Percentiles rank a stretch among this genome's conserved stretches.
Conservation (phyloP, 2,888 invertebrate genomes). For the Perithous albicinctus region DNA sequence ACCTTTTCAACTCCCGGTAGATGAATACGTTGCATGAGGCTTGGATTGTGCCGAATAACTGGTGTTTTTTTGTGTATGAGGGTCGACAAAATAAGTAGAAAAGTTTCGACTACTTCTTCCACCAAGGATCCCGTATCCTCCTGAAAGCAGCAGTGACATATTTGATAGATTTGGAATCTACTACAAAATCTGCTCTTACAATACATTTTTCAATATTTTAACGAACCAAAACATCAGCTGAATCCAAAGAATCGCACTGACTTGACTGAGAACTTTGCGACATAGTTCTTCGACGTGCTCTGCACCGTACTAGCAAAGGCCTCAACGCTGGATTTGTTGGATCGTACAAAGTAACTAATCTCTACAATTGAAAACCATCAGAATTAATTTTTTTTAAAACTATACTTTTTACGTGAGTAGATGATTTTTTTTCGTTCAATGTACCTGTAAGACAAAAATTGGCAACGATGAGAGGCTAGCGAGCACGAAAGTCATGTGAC, state of each 20-base stretch:
- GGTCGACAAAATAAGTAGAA: slow-evolving; percentile 85
- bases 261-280: slow-evolving; percentile 86
- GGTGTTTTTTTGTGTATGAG: slow-evolving; percentile 83
- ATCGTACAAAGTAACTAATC: slow-evolving; percentile 87
- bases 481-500: slow-evolving; percentile 85
- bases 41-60: slow-evolving; percentile 74
- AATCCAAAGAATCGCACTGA: slow-evolving; percentile 85
- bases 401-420: slow-evolving; percentile 5
- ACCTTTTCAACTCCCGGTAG: slow-evolving; percentile 77
- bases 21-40: slow-evolving; percentile 77
- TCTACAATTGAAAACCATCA: slow-evolving; percentile 73
- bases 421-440: slow-evolving; percentile 32
- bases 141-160: slow-evolving; percentile 65
- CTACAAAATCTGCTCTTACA: not conserved
- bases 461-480: slow-evolving; percentile 86
- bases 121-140: slow-evolving; percentile 80
- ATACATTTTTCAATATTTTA: not conserved
- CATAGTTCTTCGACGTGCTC: slow-evolving; percentile 79
- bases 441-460: slow-evolving; percentile 86
- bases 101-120: slow-evolving; percentile 86
- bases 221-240: slow-evolving; percentile 79
- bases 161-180: not conserved
- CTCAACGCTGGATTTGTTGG: slow-evolving; percentile 87
- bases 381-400: slow-evolving; percentile 24
- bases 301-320: slow-evolving; percentile 84